These are phyloP conservation scores for Microcebus tavaratra DNA, from an alignment of 2,113 vertebrate species.

Conservation along the genomic window DNA sequence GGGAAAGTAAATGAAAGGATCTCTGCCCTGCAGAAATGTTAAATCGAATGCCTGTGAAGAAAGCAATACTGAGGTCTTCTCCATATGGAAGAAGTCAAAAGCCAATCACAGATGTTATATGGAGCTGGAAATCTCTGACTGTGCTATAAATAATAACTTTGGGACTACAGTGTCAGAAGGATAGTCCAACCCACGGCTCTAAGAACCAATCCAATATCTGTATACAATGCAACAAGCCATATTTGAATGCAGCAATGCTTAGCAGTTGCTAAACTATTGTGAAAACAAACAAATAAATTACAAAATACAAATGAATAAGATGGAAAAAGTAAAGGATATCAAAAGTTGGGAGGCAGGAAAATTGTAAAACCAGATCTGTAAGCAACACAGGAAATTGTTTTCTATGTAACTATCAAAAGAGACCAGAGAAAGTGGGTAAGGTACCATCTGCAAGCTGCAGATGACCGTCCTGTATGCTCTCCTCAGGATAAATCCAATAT, in stretches of 20 bases:
- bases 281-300: background rate
- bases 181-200: background rate
- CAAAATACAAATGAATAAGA: background rate
- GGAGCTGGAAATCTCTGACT: background rate
- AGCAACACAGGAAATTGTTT: background rate
- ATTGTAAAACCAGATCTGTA: background rate
- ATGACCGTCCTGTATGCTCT: background rate
- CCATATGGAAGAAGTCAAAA: background rate
- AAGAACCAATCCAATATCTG: background rate
- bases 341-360: background rate
- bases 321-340: background rate
- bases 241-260: background rate
- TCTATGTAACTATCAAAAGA: background rate
- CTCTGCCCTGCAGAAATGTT: background rate
- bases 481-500: background rate
- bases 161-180: background rate
- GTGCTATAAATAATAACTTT: background rate
- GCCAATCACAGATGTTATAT: background rate
- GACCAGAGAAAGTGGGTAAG: background rate
- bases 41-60: background rate
- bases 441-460: background rate
- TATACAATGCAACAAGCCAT: background rate
- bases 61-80: background rate
- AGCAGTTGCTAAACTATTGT: background rate
- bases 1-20: conserved; percentile 34